Base-by-base conservation (phyloP, 1,140 invertebrate genomes). In the Riptortus pedestris region DNA sequence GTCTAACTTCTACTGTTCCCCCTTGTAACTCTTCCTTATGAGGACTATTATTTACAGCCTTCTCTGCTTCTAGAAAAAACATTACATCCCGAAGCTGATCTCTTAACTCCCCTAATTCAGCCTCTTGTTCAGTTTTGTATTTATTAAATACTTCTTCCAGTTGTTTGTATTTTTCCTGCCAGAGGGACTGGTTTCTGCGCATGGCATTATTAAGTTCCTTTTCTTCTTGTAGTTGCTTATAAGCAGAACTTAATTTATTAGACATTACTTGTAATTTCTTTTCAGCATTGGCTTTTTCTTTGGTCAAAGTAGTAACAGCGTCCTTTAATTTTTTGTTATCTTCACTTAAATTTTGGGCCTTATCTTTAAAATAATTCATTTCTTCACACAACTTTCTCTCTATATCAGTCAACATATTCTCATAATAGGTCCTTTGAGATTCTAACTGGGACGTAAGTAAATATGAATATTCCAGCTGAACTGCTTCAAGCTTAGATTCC, bases 371-470 rank as follows among this genome's bases (percentile, higher is more conserved):
- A 47, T 78, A 75, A 2, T 71, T 72, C 26, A 78, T 76, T 67
- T 82, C 80, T 0, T 75, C 68, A 22, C 77, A 74, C 4, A 79
- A 74, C 9, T 72, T 72, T 47, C 76, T 71, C 65, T 86, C 84
- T 60, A 83, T 78, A 69, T 81, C 75, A 57, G 76, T 75, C 28
- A 96, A 78, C 69, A 82, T 84, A 60, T 93, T 88, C 75, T 98
- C 94, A 76, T 93, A 98, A 76, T 91, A 96, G 51, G 85, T 81
- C 12, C 96, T 78, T 74, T 99, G 96, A 16, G 89, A 87, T 74
- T 98, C 95, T 18, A 99, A 78, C 74, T 99, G 96, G 55, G 90
- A 93, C 9, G 94, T 97, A n/a, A 99, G 77, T 55, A 98, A 79
- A 78, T 97, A 96, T 0, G 94, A 96, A 71, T 97, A 98, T 79